A percentile compares a stretch with the other conserved stretches of the same genome.
Evolutionary conservation across 2,113 vertebrate species (phyloP).

Genomic region (Ranitomeya imitator): DNA sequence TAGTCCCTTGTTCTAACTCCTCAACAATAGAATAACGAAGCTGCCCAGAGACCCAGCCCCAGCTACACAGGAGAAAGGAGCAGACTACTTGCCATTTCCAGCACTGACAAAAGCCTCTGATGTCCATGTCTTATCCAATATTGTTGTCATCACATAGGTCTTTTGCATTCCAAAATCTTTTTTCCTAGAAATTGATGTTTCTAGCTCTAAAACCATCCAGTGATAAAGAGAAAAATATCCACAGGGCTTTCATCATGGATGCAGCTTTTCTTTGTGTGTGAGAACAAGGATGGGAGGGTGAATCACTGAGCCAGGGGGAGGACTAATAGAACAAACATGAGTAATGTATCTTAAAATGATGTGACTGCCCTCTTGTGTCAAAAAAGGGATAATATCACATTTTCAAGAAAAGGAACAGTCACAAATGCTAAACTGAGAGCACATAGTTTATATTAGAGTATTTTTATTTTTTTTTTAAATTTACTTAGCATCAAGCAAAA

Average conservation of each 20-base stretch:
- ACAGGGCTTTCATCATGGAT: neutral
- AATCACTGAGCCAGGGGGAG: conserved; percentile 62
- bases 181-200: no score
- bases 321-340: neutral
- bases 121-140: conserved; percentile 52
- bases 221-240: neutral
- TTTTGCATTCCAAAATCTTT: neutral
- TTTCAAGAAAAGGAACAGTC: no score
- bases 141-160: conserved; percentile 52
- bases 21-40: no score
- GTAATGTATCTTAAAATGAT: neutral
- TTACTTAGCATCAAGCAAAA: no score
- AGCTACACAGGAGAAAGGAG: no score
- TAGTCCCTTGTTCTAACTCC: no score
- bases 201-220: neutral
- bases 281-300: conserved; percentile 63
- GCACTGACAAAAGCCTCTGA: no score
- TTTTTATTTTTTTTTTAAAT: no score
- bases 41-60: no score
- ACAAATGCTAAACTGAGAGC: no score
- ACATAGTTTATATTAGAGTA: no score
- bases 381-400: conserved; percentile 61
- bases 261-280: conserved; percentile 34
- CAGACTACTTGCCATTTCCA: no score
- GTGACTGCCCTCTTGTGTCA: conserved; percentile 61